Base-by-base conservation (phyloP, 2,797 vertebrate species). In the Sebastes kiyomatsui region DNA sequence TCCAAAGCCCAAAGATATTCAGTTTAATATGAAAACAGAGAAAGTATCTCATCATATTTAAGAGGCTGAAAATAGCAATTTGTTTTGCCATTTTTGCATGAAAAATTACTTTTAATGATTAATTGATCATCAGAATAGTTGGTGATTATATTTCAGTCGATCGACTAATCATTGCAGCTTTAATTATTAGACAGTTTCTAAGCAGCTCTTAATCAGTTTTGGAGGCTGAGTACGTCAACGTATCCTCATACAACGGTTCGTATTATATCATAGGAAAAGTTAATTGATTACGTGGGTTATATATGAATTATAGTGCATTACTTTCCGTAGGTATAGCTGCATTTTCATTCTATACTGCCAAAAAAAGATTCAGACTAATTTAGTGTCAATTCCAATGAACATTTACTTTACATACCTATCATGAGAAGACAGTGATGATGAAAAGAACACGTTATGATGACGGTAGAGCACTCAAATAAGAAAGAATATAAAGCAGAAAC, bases 361-460 rank as follows among this genome's bases (percentile, higher is more conserved):
- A 62, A 66, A 49, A 35, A 64, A 35, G 23, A 72, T 20, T 61
- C 54, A 20, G 22, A 59, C 9, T n/a, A 3, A 56, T 35, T n/a
- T 5, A 27, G 4, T 38, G 27, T 27, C 72, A 79, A 75, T 4
- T 35, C 1, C 4, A 59, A 52, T 62, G 62, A 20, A 78, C 13
- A 61, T 75, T 84, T 79, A 83, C 60, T 70, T 68, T 18, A 81
- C 54, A 70, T 38, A 69, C 46, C 76, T 35, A 79, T 72, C 28
- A 33, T 23, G 4, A 75, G 1, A 10, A 70, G 49, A 46, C 67
- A 35, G 54, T 13, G 5, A 72, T 20, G 52, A 76, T 67, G 5
- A 76, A 56, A 66, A 20, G 7, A 30, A 66, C 11, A 35, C 3
- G 14, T 32, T 23, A 16, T 6, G 13, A 6, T 71, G 46, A 60